Conservation (phyloP, 2,888 invertebrate genomes). For the Hetaerina titia region DNA sequence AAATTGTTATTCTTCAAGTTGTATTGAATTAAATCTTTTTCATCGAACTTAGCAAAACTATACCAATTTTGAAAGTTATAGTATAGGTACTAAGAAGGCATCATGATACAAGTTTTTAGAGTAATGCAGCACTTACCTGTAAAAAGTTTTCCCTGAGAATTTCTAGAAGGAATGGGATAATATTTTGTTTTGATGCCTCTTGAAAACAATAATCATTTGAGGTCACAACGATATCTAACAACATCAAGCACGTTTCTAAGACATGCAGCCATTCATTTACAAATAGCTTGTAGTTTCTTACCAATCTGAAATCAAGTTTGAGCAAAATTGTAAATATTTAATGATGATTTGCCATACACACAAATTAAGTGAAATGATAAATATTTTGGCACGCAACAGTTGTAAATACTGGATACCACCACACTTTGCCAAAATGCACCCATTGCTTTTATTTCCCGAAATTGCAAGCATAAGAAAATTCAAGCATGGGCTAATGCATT, state of each 20-base stretch:
- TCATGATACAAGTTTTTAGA: not conserved
- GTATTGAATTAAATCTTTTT: not conserved
- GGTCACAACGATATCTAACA: not conserved
- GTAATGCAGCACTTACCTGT: not conserved
- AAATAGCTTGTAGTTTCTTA: not conserved
- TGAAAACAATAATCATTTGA: not conserved
- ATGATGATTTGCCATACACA: no score
- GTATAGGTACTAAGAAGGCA: not conserved
- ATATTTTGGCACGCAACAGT: not conserved
- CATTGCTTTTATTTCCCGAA: slow-evolving; percentile 6
- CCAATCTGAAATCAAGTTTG: slow-evolving; percentile 2
- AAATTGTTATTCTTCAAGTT: not conserved
- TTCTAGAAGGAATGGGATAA: not conserved
- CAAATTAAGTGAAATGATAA: not conserved
- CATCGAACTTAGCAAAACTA: not conserved
- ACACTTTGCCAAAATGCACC: not conserved
- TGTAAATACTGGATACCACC: not conserved
- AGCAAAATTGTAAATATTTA: not conserved
- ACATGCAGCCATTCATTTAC: not conserved
- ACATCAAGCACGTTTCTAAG: slow-evolving; percentile 18
- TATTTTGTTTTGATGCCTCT: not conserved
- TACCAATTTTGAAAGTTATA: not conserved
- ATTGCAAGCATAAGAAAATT: slow-evolving; percentile 11
- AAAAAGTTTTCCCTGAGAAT: not conserved
- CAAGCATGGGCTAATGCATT: slow-evolving; percentile 1